A percentile compares a stretch with the other conserved stretches of the same genome.
Evolutionary conservation across 2,797 vertebrate genomes (phyloP).

Genomic region (Cuniculus paca): DNA sequence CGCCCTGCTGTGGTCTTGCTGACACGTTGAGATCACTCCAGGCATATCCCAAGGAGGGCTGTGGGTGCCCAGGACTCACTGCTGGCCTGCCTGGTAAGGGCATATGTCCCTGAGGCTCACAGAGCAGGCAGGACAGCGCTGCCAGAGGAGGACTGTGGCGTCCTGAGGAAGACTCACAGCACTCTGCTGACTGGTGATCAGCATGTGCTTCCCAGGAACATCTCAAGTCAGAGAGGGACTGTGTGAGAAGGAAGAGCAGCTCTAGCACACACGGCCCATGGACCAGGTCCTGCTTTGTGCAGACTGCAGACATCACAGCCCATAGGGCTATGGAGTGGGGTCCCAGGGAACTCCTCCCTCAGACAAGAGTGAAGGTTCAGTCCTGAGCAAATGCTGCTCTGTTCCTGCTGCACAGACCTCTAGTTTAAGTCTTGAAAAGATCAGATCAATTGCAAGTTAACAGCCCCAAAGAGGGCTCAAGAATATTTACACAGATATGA

Average conservation of each 20-base stretch:
- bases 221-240: not conserved
- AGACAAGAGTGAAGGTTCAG: too few relatives aligned
- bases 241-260: too few relatives aligned
- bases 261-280: not conserved
- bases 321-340: too few relatives aligned
- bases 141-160: not conserved
- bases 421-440: not conserved
- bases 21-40: not conserved
- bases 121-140: not conserved
- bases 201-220: not conserved
- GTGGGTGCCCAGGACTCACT: fast-evolving
- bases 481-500: not conserved
- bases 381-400: not conserved
- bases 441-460: not conserved
- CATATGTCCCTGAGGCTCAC: too few relatives aligned
- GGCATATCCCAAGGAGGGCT: not conserved
- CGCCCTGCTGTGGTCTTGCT: not conserved
- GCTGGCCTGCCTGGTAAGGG: not conserved
- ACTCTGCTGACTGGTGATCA: not conserved
- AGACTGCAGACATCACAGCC: not conserved
- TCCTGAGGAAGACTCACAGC: not conserved
- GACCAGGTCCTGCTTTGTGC: not conserved
- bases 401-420: not conserved
- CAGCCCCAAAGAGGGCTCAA: not conserved
- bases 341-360: not conserved